phyloP scores from a whole-genome alignment of 2,113 vertebrate genomes.

The Tachysurus fulvidraco region DNA sequence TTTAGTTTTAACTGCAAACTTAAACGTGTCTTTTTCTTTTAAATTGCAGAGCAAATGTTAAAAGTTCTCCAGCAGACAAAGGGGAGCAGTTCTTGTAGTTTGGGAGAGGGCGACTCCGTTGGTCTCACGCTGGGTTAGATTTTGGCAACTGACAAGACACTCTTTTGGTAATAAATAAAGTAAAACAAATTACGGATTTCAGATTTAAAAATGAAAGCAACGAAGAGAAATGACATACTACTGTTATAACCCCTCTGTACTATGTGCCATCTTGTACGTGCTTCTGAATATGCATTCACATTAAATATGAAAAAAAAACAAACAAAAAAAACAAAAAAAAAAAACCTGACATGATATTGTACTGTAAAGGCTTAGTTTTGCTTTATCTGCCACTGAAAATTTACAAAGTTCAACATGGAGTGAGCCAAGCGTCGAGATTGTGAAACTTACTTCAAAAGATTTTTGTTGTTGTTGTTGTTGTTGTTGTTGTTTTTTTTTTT shows the following conservation, averaged over 20 bases:
- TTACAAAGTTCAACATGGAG: constrained; percentile 15
- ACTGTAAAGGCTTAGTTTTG: constrained; percentile 38
- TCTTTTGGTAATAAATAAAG: constrained; percentile 66
- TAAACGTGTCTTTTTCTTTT: constrained; percentile 82
- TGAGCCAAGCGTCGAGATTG: constrained; percentile 8
- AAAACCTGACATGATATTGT: constrained; percentile 27
- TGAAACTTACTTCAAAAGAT: too few species aligned
- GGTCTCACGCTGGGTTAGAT: constrained; percentile 75
- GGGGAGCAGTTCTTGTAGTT: constrained; percentile 86
- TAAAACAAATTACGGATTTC: constrained; percentile 36
- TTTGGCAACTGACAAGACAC: constrained; percentile 72
- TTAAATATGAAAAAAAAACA: not conserved
- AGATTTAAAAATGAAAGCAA: constrained; percentile 33
- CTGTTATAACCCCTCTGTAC: constrained; percentile 37
- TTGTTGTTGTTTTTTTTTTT: constrained; percentile 31
- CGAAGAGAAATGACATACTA: constrained; percentile 42
- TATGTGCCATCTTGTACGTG: constrained; percentile 32
- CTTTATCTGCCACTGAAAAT: not conserved
- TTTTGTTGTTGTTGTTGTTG: not conserved
- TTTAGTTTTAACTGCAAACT: constrained; percentile 63
- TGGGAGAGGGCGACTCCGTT: constrained; percentile 69
- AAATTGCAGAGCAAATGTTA: constrained; percentile 88
- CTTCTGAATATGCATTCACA: constrained; percentile 33
- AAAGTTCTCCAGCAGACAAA: constrained; percentile 84
- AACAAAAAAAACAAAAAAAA: not conserved